Conservation (phyloP, 2,113 vertebrate species). For the Ceuthmochares aereus region DNA sequence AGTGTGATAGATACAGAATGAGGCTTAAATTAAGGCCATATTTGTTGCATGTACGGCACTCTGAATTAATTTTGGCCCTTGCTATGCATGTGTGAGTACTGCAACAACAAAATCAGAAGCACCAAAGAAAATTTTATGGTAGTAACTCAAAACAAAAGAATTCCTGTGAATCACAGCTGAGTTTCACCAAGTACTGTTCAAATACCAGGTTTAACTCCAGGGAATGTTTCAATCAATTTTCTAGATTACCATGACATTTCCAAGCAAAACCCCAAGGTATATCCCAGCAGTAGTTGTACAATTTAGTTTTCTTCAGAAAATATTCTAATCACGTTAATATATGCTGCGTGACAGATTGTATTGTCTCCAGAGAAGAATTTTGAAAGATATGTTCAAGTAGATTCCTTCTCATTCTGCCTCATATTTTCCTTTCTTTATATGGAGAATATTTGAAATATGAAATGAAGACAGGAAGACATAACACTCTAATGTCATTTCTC, state of each 20-base stretch:
- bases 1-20: neutral
- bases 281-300: neutral
- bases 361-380: neutral
- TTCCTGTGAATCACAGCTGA: neutral
- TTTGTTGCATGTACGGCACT: neutral
- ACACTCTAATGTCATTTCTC: neutral
- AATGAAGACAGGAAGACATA: neutral
- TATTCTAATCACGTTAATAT: conserved; percentile 24
- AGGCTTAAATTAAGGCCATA: neutral
- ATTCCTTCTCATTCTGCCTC: neutral
- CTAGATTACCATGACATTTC: conserved; percentile 16
- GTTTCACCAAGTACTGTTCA: neutral
- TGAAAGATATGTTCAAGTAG: neutral
- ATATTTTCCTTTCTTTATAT: neutral
- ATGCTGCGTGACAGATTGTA: conserved; percentile 1
- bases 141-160: neutral
- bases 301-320: conserved; percentile 35
- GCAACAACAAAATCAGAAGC: neutral
- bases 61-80: neutral
- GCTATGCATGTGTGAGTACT: neutral
- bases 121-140: neutral
- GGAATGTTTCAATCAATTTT: conserved; percentile 21
- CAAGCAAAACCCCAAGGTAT: conserved; percentile 12
- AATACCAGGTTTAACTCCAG: conserved; percentile 3
- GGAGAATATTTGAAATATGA: neutral